Evolutionary conservation across 2,888 invertebrate species (phyloP), one percentile per base, ranked within the genome.

Genomic region (Scaptodrosophila latifasciaeformis): DNA sequence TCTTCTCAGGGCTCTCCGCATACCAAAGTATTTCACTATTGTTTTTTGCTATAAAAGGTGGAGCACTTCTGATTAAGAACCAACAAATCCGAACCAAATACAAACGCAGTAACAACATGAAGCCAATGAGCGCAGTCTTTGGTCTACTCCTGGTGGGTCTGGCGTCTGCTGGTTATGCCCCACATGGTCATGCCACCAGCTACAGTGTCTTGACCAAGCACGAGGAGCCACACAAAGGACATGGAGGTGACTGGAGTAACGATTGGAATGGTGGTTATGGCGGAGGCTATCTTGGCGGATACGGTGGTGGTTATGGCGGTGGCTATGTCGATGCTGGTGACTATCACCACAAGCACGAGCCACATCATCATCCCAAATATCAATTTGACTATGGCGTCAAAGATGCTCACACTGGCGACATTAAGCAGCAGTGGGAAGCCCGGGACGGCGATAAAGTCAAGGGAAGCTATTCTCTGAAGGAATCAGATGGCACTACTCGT

Each of bases 401-500:
- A 61, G 88, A 88, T 56, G 76, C 84, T 0, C 87, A 88, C 31
- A 88, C 88, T 1, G 88, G 88, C 1, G 88, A 88, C 53, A 83
- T 86, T 17, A 88, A 88, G 67, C 86, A 85, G 54, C 87, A 87
- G 62, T 86, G 87, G 82, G 89, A 89, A 72, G 84, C 87, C 34
- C 86, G 89, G 30, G 87, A 89, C 67, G 89, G 89, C 18, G 88
- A 88, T 68, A 78, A 82, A 54, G 89, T 89, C 3, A 88, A 88
- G 62, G 85, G 85, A 80, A 67, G 82, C 43, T 89, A 89, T 65
- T 85, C 86, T 1, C 74, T 89, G 2, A 87, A 88, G 58, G 87
- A 88, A 70, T 80, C 88, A 21, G 88, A 88, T 65, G 88, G 88
- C 39, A 88, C 87, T 1, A 87, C 87, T n/a, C 82, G 88, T 58